These are phyloP conservation scores for Taenioides sp. DNA, from an alignment of 2,797 vertebrate species.

Conservation along the genomic window DNA sequence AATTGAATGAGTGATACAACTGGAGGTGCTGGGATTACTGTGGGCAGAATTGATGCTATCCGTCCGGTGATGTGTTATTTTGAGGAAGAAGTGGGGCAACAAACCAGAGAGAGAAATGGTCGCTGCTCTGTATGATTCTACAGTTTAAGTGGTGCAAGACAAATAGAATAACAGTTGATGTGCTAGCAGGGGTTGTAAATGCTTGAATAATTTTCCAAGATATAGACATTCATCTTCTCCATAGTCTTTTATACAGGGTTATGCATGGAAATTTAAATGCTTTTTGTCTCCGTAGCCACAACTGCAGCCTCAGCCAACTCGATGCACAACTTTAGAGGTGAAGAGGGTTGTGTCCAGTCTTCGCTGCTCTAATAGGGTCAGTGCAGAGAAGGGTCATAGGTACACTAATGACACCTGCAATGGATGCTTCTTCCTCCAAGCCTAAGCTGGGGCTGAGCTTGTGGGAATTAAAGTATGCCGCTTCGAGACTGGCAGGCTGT, in stretches of 20 bases:
- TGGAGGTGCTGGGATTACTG: constrained; percentile 74
- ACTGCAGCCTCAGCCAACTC: constrained; percentile 56
- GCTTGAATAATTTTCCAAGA: constrained; percentile 71
- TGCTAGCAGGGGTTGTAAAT: constrained; percentile 67
- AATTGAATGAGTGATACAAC: constrained; percentile 80
- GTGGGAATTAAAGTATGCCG: constrained; percentile 77
- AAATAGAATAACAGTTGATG: constrained; percentile 72
- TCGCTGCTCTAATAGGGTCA: constrained; percentile 73
- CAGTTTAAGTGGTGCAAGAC: constrained; percentile 75
- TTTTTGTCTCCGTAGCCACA: constrained; percentile 52
- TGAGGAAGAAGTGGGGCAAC: constrained; percentile 75
- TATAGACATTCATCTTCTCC: constrained; percentile 65
- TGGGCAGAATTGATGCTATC: constrained; percentile 78
- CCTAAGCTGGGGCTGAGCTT: constrained; percentile 68
- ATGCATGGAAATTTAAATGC: constrained; percentile 38
- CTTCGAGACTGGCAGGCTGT: constrained; percentile 71
- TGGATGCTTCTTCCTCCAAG: constrained; percentile 75
- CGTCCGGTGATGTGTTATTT: constrained; percentile 79
- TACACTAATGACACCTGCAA: constrained; percentile 77
- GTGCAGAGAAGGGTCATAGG: constrained; percentile 68
- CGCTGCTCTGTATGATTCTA: constrained; percentile 67
- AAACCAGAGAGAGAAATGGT: constrained; percentile 72
- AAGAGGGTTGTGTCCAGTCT: constrained; percentile 68
- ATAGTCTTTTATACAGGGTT: constrained; percentile 42
- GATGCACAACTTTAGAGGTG: constrained; percentile 55